phyloP scores from a whole-genome alignment of 2,113 vertebrate species.

The Eidolon helvum region DNA sequence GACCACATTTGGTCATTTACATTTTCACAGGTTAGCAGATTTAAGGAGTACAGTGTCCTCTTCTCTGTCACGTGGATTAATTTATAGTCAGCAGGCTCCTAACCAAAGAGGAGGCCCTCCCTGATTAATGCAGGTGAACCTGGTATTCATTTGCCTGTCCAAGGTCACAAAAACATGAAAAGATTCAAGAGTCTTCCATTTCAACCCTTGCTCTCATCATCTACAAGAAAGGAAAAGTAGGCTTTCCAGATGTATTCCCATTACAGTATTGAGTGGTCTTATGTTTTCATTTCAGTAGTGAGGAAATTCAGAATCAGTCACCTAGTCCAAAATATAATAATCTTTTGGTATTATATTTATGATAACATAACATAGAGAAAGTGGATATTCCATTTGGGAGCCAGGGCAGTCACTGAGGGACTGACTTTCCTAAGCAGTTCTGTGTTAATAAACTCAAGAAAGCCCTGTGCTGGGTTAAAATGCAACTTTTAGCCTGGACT shows the following conservation, averaged over 20 bases:
- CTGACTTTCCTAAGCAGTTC: neutral
- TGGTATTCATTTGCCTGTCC: neutral
- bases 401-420: neutral
- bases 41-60: neutral
- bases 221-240: neutral
- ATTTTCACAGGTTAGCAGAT: neutral
- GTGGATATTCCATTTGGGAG: conserved; percentile 27
- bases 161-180: neutral
- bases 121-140: neutral
- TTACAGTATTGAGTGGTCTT: neutral
- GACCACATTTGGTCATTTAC: neutral
- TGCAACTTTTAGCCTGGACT: neutral
- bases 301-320: conserved; percentile 44
- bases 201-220: neutral
- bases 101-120: neutral
- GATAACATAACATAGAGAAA: neutral
- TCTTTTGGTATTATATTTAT: neutral
- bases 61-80: neutral
- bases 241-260: neutral
- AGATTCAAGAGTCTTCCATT: neutral
- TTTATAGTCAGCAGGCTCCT: neutral
- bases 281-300: conserved; percentile 31
- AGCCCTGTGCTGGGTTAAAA: conserved; percentile 15
- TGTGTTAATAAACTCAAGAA: neutral
- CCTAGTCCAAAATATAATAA: conserved; percentile 23